A percentile compares a stretch with the other conserved stretches of the same genome.
Evolutionary conservation across 2,797 vertebrate genomes (phyloP).

Genomic region (Pangasius djambal): DNA sequence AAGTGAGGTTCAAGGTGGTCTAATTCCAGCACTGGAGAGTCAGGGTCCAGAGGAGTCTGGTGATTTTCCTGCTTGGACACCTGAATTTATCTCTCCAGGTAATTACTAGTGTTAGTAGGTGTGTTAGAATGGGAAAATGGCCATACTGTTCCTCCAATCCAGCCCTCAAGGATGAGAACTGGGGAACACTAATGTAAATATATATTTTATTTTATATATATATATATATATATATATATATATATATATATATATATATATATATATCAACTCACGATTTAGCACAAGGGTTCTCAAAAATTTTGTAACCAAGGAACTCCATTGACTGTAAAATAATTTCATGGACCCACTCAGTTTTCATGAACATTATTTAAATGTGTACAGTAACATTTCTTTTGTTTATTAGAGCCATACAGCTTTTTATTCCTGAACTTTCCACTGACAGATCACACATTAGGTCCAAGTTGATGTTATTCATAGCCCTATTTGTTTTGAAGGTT

Average conservation of each 20-base stretch:
- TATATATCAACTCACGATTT: neutral
- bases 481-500: neutral
- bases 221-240: too few species aligned
- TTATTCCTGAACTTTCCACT: neutral
- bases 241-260: too few species aligned
- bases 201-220: too few species aligned
- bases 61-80: neutral
- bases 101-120: neutral
- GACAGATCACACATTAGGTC: neutral
- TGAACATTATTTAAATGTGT: neutral
- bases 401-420: neutral
- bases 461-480: neutral
- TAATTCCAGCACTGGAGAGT: neutral
- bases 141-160: neutral
- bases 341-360: neutral
- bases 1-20: neutral
- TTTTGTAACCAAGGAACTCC: neutral
- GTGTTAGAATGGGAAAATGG: neutral
- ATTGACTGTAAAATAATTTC: neutral
- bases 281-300: neutral
- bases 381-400: neutral
- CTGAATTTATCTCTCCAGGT: neutral
- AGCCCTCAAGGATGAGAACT: neutral
- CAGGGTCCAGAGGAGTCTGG: neutral
- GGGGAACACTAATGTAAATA: neutral